Percentiles rank a stretch among this genome's conserved stretches.
These are phyloP conservation scores for Silurus lanzhouensis DNA, from an alignment of 2,797 vertebrate genomes.

Conservation along the genomic window DNA sequence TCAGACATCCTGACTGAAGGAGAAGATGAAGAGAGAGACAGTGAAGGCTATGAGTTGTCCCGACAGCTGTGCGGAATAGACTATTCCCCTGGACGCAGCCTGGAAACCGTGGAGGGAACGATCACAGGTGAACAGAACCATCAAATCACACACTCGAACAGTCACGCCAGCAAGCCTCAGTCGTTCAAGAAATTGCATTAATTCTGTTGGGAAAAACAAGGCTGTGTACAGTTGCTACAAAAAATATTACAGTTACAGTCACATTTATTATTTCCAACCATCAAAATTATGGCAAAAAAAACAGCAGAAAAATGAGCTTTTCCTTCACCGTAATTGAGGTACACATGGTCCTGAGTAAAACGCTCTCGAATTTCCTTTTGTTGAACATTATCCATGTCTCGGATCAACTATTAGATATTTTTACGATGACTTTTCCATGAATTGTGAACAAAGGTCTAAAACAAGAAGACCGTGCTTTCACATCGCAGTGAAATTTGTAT, in stretches of 20 bases:
- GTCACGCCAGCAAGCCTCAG: constrained; percentile 26
- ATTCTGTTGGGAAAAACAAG: constrained; percentile 39
- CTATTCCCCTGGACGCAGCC: constrained; percentile 94
- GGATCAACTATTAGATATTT: constrained; percentile 32
- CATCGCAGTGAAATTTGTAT: constrained; percentile 26
- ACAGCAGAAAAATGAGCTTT: too few relatives aligned
- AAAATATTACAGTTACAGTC: constrained; percentile 35
- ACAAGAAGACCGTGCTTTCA: constrained; percentile 18
- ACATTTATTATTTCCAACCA: constrained; percentile 32
- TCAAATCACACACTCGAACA: constrained; percentile 40
- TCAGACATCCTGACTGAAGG: constrained; percentile 92
- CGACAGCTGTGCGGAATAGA: constrained; percentile 88
- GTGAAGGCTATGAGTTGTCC: constrained; percentile 87
- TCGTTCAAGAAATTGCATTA: constrained; percentile 44
- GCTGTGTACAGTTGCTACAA: constrained; percentile 15
- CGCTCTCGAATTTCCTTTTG: constrained; percentile 46
- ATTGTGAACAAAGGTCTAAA: constrained; percentile 42
- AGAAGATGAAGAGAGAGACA: constrained; percentile 81
- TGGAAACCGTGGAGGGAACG: constrained; percentile 98
- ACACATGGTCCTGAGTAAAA: constrained; percentile 33
- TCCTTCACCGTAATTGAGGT: constrained; percentile 8
- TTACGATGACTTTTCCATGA: constrained; percentile 45
- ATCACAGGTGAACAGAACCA: constrained; percentile 83
- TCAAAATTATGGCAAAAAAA: too few relatives aligned
- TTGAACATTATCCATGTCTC: constrained; percentile 38